phyloP scores from a whole-genome alignment of 37 sponge, comb jelly and placozoan genomes.

The Hexactinellida sp. region DNA sequence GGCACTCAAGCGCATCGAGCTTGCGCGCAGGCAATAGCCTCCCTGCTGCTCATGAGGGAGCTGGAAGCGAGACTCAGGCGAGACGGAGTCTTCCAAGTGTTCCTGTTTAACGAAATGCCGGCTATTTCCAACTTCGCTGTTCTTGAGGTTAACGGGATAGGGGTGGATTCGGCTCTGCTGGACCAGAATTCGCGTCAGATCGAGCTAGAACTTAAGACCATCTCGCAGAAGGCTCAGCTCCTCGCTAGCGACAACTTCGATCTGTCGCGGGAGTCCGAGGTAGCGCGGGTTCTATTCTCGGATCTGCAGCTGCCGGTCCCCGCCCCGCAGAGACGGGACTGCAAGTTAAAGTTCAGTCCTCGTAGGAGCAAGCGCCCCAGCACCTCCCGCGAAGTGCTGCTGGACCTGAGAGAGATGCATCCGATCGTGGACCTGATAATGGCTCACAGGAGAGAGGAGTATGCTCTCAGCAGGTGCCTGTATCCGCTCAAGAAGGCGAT shows the following conservation, averaged over 20 bases:
- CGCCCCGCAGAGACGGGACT: neutral
- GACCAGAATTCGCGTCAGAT: neutral
- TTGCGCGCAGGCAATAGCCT: constrained; percentile 46
- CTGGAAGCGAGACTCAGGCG: constrained; percentile 39
- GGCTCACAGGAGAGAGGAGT: constrained; percentile 73
- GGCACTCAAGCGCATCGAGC: constrained; percentile 42
- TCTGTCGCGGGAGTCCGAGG: constrained; percentile 70
- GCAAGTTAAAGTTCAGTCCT: neutral
- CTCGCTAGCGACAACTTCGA: constrained; percentile 50
- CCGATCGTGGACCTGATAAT: constrained; percentile 71
- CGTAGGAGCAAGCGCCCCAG: constrained; percentile 46
- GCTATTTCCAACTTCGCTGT: constrained; percentile 43
- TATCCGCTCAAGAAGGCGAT: constrained; percentile 54
- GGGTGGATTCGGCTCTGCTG: constrained; percentile 41
- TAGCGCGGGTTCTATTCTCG: constrained; percentile 71
- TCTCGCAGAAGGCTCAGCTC: constrained; percentile 58
- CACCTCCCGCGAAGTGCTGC: constrained; percentile 80
- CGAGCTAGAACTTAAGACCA: neutral
- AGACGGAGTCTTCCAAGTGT: constrained; percentile 46
- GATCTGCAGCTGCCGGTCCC: constrained; percentile 55
- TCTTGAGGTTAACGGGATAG: constrained; percentile 81
- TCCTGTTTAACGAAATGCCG: constrained; percentile 67
- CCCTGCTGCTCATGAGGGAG: constrained; percentile 38
- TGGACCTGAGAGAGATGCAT: constrained; percentile 60
- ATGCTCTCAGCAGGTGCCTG: constrained; percentile 63